Evolutionary conservation across 2,888 invertebrate species (phyloP).

Genomic region (Carabus problematicus): DNA sequence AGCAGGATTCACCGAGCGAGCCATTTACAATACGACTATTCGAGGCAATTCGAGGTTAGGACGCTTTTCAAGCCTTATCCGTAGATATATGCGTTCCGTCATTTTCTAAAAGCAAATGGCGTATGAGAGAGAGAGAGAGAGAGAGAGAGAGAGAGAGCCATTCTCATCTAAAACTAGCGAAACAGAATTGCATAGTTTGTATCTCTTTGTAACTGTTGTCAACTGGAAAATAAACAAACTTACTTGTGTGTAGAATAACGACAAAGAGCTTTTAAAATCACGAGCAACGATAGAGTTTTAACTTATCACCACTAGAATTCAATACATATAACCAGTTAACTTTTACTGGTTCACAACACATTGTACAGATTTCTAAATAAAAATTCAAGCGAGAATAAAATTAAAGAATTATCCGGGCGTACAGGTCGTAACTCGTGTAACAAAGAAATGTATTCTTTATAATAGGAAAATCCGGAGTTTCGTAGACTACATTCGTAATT

Average conservation of each 20-base stretch:
- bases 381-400: too few relatives aligned
- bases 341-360: too few relatives aligned
- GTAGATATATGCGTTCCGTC: constrained; percentile 29
- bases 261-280: too few relatives aligned
- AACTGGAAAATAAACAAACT: too few relatives aligned
- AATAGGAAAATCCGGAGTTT: background rate
- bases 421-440: background rate
- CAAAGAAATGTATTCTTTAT: background rate
- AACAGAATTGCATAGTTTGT: constrained; percentile 31
- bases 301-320: too few relatives aligned
- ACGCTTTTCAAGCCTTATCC: constrained; percentile 36
- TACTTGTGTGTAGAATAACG: too few relatives aligned
- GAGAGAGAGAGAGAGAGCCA: too few relatives aligned
- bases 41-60: constrained; percentile 22
- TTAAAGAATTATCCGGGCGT: too few relatives aligned
- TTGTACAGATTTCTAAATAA: too few relatives aligned
- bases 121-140: too few relatives aligned
- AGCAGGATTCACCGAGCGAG: constrained; percentile 20
- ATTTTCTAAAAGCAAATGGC: constrained; percentile 33
- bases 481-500: background rate
- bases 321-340: too few relatives aligned
- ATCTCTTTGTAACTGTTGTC: background rate
- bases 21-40: constrained; percentile 35
- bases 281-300: too few relatives aligned
- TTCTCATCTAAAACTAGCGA: constrained; percentile 22